A percentile compares a stretch with the other conserved stretches of the same genome.
Evolutionary conservation across 2,888 invertebrate genomes (phyloP).

Genomic region (Rutpela maculata): DNA sequence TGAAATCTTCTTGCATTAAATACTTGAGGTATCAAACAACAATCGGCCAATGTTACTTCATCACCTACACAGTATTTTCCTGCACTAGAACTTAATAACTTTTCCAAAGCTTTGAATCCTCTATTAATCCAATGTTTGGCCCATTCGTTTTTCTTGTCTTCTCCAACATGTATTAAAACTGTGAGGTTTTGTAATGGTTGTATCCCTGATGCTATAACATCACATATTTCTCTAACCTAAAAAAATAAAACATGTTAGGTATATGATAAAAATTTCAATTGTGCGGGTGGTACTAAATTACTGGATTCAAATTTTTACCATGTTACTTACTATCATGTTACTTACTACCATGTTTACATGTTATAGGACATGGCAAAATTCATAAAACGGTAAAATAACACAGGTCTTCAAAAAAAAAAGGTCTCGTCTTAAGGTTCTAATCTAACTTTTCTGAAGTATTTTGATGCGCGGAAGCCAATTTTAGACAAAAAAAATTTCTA

Average conservation of each 20-base stretch:
- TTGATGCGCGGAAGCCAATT: no score
- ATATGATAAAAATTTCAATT: background rate
- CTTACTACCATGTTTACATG: no score
- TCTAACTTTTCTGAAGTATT: no score
- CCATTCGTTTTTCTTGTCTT: slow-evolving; percentile 94
- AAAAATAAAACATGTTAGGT: slow-evolving; percentile 43
- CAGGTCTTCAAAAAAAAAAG: no score
- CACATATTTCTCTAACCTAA: slow-evolving; percentile 88
- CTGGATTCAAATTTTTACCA: no score
- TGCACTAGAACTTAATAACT: slow-evolving; percentile 86
- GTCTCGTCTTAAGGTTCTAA: no score
- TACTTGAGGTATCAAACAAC: slow-evolving; percentile 96
- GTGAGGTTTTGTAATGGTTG: slow-evolving; percentile 96
- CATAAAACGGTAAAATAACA: no score
- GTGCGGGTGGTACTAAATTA: no score
- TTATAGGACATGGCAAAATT: no score
- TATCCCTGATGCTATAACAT: slow-evolving; percentile 94
- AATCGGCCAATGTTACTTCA: slow-evolving; percentile 94
- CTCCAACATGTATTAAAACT: slow-evolving; percentile 90
- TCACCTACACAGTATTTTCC: slow-evolving; percentile 94
- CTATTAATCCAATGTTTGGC: slow-evolving; percentile 93
- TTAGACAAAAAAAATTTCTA: no score
- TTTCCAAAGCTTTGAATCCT: slow-evolving; percentile 94
- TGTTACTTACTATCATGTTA: no score
- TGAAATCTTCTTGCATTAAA: slow-evolving; percentile 96